These are phyloP conservation scores for Corvus cornix DNA, from an alignment of 2,113 vertebrate species.

Conservation along the genomic window DNA sequence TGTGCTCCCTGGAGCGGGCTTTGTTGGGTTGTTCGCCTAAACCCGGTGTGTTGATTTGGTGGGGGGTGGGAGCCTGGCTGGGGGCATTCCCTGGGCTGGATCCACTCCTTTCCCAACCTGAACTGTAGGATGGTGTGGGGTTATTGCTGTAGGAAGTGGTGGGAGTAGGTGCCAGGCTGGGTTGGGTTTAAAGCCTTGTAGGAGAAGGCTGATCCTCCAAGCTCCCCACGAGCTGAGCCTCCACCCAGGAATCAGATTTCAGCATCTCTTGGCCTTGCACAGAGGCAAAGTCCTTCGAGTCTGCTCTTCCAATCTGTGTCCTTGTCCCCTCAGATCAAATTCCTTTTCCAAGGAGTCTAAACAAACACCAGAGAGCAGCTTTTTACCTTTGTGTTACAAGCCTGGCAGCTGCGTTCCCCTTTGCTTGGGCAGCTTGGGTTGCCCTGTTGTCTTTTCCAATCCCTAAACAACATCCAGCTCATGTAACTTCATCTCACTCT, in stretches of 20 bases:
- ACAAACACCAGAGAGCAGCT: neutral
- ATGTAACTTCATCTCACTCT: neutral
- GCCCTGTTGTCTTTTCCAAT: neutral
- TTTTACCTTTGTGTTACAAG: neutral
- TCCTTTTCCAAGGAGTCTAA: neutral
- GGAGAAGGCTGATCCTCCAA: neutral
- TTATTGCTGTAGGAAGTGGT: neutral
- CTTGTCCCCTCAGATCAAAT: neutral
- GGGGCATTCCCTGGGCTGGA: neutral
- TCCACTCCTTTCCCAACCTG: neutral
- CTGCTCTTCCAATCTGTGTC: neutral
- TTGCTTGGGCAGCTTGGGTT: neutral
- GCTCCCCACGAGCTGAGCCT: neutral
- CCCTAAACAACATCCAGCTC: neutral
- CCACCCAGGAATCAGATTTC: neutral
- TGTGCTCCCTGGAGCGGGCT: neutral
- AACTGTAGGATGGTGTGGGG: rapidly evolving
- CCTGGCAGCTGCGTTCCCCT: neutral
- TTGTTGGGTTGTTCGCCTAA: neutral
- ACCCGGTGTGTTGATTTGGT: neutral
- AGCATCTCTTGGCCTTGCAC: neutral
- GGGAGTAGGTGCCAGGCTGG: neutral
- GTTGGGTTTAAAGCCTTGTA: neutral
- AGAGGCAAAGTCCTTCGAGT: neutral
- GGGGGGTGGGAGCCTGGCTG: neutral